phyloP scores from a whole-genome alignment of 2,888 invertebrate species.

The Yponomeuta cagnagella region DNA sequence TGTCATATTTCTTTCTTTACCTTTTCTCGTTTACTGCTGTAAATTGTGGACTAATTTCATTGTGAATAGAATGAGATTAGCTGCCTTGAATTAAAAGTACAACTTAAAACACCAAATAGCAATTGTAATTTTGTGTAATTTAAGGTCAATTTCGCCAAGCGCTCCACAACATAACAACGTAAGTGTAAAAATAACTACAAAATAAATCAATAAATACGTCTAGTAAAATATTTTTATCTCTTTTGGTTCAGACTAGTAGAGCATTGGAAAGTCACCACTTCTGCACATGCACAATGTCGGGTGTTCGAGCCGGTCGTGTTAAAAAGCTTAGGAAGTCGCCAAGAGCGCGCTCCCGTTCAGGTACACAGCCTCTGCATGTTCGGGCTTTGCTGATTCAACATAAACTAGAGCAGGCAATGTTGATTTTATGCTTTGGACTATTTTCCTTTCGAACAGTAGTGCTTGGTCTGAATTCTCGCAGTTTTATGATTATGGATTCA shows the following conservation, averaged over 20 bases:
- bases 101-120: neutral
- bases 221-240: neutral
- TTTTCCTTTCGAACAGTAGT: constrained; percentile 32
- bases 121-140: neutral
- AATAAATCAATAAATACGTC: constrained; percentile 6
- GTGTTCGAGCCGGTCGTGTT: constrained; percentile 59
- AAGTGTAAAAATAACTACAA: constrained; percentile 9
- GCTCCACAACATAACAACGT: neutral
- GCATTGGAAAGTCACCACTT: neutral
- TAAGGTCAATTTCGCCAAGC: neutral
- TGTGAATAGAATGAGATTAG: neutral
- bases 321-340: constrained; percentile 56
- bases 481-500: neutral
- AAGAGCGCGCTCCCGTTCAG: constrained; percentile 57
- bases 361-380: constrained; percentile 53
- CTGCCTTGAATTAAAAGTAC: neutral
- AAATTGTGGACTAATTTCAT: neutral
- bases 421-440: constrained; percentile 41
- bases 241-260: constrained; percentile 7
- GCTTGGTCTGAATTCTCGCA: constrained; percentile 18
- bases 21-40: neutral
- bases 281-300: constrained; percentile 49
- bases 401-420: constrained; percentile 17
- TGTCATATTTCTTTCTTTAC: neutral
- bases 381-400: constrained; percentile 33